Evolutionary conservation across 1,140 invertebrate species (phyloP).

Genomic region (Drosophila ambigua): DNA sequence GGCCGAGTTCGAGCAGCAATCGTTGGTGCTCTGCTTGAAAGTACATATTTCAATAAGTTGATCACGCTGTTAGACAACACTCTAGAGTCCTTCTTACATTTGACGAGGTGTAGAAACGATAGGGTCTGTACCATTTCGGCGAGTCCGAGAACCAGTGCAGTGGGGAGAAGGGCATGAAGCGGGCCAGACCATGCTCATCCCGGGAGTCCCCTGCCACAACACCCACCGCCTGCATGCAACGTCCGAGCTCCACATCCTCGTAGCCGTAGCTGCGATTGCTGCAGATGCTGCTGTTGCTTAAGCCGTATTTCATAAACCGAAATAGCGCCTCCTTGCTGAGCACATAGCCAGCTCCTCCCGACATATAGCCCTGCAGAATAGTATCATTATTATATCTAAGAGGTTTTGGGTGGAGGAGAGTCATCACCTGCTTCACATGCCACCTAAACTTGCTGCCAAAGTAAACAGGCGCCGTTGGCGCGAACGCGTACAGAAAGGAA

Average conservation of each 20-base stretch:
- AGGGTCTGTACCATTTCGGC: conserved; percentile 62
- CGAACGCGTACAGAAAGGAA: conserved; percentile 91
- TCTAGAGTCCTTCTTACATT: conserved; percentile 18
- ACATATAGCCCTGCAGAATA: conserved; percentile 92
- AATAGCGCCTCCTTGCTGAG: conserved; percentile 91
- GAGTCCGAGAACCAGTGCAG: conserved; percentile 87
- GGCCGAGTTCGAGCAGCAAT: conserved; percentile 97
- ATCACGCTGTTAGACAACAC: too few relatives aligned
- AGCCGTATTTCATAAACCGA: conserved; percentile 89
- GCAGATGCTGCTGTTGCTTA: conserved; percentile 89
- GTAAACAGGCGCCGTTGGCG: conserved; percentile 89
- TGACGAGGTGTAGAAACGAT: conserved; percentile 87
- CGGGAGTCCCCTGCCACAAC: conserved; percentile 94
- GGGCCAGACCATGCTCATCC: conserved; percentile 92
- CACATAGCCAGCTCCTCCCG: conserved; percentile 95
- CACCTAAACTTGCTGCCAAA: conserved; percentile 95
- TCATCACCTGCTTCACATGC: conserved; percentile 21
- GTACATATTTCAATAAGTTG: background rate
- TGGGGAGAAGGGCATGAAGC: conserved; percentile 96
- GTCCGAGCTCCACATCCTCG: conserved; percentile 97
- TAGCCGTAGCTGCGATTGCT: conserved; percentile 88
- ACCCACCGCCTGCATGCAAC: conserved; percentile 93
- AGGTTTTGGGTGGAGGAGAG: background rate
- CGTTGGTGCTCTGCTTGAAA: conserved; percentile 84
- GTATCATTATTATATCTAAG: background rate